These are phyloP conservation scores for Yponomeuta cagnagella DNA, from an alignment of 2,888 invertebrate species.

Conservation along the genomic window DNA sequence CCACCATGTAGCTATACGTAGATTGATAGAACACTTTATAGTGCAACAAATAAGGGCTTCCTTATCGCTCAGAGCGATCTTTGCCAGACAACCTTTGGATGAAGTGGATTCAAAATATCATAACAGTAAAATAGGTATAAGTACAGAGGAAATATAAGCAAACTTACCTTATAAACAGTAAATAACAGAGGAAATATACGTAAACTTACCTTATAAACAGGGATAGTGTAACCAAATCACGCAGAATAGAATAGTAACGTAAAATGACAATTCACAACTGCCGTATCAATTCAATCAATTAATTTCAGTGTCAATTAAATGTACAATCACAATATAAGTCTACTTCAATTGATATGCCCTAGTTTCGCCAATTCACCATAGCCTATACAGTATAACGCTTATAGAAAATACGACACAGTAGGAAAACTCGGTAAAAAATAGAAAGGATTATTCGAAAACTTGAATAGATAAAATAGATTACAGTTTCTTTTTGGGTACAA, in stretches of 20 bases:
- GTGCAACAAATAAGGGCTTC: no score
- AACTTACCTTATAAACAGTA: no score
- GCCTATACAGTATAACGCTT: not conserved
- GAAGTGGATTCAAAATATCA: no score
- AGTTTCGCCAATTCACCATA: not conserved
- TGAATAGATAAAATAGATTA: conserved; percentile 26
- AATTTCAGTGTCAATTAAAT: not conserved
- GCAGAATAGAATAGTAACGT: not conserved
- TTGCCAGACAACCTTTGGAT: no score
- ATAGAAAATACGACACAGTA: not conserved
- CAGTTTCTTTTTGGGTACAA: conserved; percentile 30
- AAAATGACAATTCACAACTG: not conserved
- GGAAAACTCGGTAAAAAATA: conserved; percentile 31
- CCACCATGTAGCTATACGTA: no score
- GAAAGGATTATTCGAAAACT: conserved; percentile 26
- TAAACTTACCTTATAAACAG: no score
- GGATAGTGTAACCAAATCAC: no score
- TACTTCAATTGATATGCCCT: not conserved
- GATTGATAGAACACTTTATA: no score
- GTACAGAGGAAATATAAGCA: no score
- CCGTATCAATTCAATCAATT: not conserved
- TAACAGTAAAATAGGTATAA: no score
- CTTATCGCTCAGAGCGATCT: no score
- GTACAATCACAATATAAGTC: not conserved
- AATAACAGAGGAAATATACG: no score